Conservation (phyloP, 1,140 invertebrate genomes). For the Asobara japonica region DNA sequence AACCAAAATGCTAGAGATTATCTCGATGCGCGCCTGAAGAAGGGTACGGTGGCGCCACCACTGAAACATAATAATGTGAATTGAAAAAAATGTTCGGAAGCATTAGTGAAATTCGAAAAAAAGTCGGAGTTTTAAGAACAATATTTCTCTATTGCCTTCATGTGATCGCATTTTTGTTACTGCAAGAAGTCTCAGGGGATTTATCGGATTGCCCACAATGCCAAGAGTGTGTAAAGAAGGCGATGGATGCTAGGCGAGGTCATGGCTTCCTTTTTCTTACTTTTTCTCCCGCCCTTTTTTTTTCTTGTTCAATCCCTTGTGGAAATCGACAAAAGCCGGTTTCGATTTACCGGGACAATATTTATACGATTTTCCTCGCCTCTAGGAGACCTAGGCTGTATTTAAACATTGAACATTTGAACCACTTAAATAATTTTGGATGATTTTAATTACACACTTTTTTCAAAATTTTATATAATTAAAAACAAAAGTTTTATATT, state of each 20-base stretch:
- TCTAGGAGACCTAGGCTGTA: neutral
- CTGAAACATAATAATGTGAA: too few species aligned
- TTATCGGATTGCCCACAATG: neutral
- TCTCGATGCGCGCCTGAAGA: too few species aligned
- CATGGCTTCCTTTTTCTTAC: neutral
- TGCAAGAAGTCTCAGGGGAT: neutral
- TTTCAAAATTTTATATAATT: neutral
- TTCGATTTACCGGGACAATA: neutral
- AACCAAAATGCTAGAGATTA: too few species aligned
- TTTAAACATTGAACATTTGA: too few species aligned
- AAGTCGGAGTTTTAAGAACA: neutral
- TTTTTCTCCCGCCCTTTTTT: neutral
- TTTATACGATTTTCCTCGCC: neutral
- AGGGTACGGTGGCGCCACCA: too few species aligned
- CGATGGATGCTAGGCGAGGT: neutral
- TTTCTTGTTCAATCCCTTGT: neutral
- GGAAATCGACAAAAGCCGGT: neutral
- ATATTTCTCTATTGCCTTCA: neutral
- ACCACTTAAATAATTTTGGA: too few species aligned
- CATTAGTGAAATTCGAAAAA: too few species aligned
- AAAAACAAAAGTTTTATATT: neutral
- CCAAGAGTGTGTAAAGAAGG: neutral
- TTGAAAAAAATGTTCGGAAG: neutral
- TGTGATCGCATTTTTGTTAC: conserved; percentile 15
- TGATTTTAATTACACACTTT: too few species aligned